These are phyloP conservation scores for Aphodius granarius DNA, from an alignment of 2,888 invertebrate species.

Conservation along the genomic window DNA sequence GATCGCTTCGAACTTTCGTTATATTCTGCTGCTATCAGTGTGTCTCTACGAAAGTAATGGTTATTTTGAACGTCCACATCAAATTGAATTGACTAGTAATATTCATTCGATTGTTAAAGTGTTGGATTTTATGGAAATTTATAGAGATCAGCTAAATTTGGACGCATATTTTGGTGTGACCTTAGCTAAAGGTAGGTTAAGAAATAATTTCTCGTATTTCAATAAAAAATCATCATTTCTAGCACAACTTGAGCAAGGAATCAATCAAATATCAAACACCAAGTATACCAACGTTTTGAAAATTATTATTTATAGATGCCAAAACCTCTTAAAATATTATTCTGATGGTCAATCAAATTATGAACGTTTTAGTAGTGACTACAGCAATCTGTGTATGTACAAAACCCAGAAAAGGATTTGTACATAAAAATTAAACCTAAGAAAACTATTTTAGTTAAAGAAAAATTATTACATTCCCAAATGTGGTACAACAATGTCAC, in stretches of 20 bases:
- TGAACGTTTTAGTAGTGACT: background rate
- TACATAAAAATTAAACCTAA: no score
- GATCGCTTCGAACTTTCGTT: background rate
- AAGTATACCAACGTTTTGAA: slow-evolving; percentile 17
- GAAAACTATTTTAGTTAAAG: slow-evolving; percentile 28
- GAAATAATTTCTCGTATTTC: no score
- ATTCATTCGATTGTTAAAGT: slow-evolving; percentile 36
- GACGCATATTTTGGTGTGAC: slow-evolving; percentile 50
- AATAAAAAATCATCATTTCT: slow-evolving; percentile 21
- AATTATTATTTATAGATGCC: slow-evolving; percentile 31
- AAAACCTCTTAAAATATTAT: slow-evolving; percentile 24
- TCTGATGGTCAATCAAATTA: background rate
- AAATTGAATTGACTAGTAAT: slow-evolving; percentile 22
- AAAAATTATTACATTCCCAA: slow-evolving; percentile 29
- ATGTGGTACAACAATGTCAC: slow-evolving; percentile 34
- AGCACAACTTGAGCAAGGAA: slow-evolving; percentile 33
- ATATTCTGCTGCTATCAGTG: background rate
- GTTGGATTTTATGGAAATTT: slow-evolving; percentile 44
- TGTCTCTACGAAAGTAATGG: background rate
- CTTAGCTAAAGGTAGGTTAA: slow-evolving; percentile 52
- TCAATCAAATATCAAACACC: background rate
- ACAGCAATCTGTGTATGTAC: background rate
- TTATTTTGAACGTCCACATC: background rate
- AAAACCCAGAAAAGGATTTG: no score
- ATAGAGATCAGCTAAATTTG: slow-evolving; percentile 48